Percentiles rank a stretch among this genome's conserved stretches.
Evolutionary conservation across 2,113 vertebrate genomes (phyloP).

Genomic region (Butastur rufipennis): DNA sequence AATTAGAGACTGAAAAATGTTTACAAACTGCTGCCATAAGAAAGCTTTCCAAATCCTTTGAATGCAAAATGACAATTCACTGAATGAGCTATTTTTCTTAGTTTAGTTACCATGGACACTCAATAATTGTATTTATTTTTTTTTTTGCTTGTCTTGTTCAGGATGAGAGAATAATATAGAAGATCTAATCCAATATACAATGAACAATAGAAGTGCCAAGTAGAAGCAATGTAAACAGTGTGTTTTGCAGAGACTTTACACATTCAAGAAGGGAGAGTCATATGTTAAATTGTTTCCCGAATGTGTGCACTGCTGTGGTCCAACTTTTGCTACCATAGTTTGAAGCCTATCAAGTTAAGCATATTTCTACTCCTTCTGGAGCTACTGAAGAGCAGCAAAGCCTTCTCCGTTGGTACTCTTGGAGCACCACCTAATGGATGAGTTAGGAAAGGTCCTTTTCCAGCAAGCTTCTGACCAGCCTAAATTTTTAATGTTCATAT

Average conservation of each 20-base stretch:
- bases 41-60: constrained; percentile 34
- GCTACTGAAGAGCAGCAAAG: not conserved
- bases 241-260: not conserved
- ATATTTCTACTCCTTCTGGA: not conserved
- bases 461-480: not conserved
- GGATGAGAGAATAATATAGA: not conserved
- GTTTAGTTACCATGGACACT: not conserved
- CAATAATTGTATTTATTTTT: not conserved
- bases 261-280: not conserved
- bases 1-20: not conserved
- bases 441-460: constrained; percentile 30
- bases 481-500: not conserved
- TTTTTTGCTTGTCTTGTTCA: constrained; percentile 1
- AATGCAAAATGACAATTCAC: constrained; percentile 12
- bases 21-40: constrained; percentile 16
- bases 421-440: constrained; percentile 72
- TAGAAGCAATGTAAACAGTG: constrained; percentile 1
- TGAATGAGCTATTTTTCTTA: not conserved
- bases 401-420: constrained; percentile 33
- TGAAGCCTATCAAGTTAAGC: not conserved
- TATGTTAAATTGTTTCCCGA: not conserved
- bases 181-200: constrained; percentile 15
- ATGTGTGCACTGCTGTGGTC: not conserved
- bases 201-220: constrained; percentile 4
- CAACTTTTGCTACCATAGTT: constrained; percentile 29